Conservation (phyloP, 2,113 vertebrate species). For the Mustela nigripes region DNA sequence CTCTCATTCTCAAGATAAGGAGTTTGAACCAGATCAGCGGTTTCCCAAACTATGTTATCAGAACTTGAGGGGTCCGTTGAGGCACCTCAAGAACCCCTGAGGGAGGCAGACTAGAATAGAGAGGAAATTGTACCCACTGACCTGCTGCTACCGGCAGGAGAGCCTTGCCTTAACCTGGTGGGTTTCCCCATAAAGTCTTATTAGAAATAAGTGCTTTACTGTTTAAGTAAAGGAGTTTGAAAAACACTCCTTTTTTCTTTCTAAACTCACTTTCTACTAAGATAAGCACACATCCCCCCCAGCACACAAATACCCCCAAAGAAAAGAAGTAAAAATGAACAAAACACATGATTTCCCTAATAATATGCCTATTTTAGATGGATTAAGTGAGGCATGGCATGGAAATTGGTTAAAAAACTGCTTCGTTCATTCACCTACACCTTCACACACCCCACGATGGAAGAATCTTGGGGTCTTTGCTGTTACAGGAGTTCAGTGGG, state of each 20-base stretch:
- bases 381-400: neutral
- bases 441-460: neutral
- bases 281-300: neutral
- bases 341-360: conserved; percentile 17
- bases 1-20: neutral
- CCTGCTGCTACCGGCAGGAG: neutral
- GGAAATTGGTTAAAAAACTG: neutral
- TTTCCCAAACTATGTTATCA: neutral
- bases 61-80: neutral
- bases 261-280: neutral
- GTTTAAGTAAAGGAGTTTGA: conserved; percentile 3
- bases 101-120: neutral
- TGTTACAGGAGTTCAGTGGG: neutral
- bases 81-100: neutral
- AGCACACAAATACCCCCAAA: neutral
- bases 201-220: neutral
- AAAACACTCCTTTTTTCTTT: neutral
- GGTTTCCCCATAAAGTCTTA: neutral
- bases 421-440: neutral
- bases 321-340: conserved; percentile 36
- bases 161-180: neutral
- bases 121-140: neutral
- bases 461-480: neutral
- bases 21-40: neutral
- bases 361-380: neutral